Conservation (phyloP, 2,888 invertebrate species). For the Belgica antarctica region DNA sequence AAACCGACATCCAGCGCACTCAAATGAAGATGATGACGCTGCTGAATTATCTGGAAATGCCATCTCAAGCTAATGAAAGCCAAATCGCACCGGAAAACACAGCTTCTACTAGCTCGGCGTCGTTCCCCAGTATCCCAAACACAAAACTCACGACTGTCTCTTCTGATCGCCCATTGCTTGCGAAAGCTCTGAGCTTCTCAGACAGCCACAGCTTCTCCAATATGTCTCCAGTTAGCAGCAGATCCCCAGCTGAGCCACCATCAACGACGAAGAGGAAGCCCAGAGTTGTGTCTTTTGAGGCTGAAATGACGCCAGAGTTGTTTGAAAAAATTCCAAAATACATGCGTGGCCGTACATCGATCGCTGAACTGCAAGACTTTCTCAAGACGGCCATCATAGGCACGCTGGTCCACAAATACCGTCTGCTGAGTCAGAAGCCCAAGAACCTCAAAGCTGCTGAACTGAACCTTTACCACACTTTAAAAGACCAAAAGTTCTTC, state of each 20-base stretch:
- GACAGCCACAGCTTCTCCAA: too few species aligned
- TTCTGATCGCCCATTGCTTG: background rate
- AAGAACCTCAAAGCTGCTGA: background rate
- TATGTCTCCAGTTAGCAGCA: too few species aligned
- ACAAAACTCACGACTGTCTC: background rate
- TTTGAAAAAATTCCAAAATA: background rate
- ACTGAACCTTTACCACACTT: background rate
- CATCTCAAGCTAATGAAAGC: background rate
- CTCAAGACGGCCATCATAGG: background rate
- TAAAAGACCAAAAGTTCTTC: background rate
- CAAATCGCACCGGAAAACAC: background rate
- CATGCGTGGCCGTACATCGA: background rate
- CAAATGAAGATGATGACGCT: background rate
- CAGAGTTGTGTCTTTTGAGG: background rate
- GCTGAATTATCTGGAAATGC: background rate
- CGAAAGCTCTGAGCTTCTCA: background rate
- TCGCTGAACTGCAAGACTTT: background rate
- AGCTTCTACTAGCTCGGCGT: background rate
- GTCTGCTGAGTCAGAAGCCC: background rate
- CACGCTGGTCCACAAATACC: background rate
- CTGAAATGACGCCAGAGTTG: background rate
- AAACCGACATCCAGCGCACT: background rate
- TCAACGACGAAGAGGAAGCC: background rate
- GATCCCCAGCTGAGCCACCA: background rate
- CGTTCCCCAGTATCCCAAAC: background rate